Base-by-base conservation (phyloP, 2,888 invertebrate genomes). In the Liodrosophila aerea region DNA sequence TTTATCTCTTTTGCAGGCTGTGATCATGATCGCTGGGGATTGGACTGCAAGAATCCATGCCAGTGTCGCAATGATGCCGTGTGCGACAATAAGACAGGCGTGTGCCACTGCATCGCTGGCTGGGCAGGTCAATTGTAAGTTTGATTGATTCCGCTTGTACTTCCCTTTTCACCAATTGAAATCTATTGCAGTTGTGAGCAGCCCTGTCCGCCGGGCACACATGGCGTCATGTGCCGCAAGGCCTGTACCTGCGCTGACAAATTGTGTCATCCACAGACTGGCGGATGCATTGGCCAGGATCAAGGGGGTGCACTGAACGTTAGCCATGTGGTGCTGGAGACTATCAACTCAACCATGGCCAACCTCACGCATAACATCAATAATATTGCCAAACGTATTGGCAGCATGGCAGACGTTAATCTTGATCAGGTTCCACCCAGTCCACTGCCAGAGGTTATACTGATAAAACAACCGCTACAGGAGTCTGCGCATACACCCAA, bases 21-120 rank as follows among this genome's bases (percentile, higher is more conserved):
- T 85, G 92, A 93, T 36, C 89, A 91, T 45, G 93, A 93, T 71
- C 92, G 92, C 67, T 97, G 95, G 93, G 97, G 97, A 1, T 91
- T 93, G 16, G 93, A 93, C 74, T 97, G 97, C 87, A 91, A 91
- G 47, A 91, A 93, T 72, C 88, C 91, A 31, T 95, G 95, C 87
- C 89, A 91, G 46, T 95, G 95, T 83, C 88, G 89, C 59, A 91
- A 92, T 45, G 92, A 92, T 43, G 92, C 92, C 0, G 88, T 90
- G n/a, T 95, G 95, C 85, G 92, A 94, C 73, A 92, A 93, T 1
- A 85, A 91, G 54, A 92, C 92, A 7, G 94, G 95, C 22, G 91
- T 91, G 50, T 95, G 95, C 85, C 91, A 91, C 53, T 95, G 95
- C 88, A 91, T 92, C 44, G 91, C 92, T 36, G 94, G 94, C 87